A percentile compares a stretch with the other conserved stretches of the same genome.
phyloP scores from a whole-genome alignment of 2,797 vertebrate genomes.

The Sphaeramia orbicularis region DNA sequence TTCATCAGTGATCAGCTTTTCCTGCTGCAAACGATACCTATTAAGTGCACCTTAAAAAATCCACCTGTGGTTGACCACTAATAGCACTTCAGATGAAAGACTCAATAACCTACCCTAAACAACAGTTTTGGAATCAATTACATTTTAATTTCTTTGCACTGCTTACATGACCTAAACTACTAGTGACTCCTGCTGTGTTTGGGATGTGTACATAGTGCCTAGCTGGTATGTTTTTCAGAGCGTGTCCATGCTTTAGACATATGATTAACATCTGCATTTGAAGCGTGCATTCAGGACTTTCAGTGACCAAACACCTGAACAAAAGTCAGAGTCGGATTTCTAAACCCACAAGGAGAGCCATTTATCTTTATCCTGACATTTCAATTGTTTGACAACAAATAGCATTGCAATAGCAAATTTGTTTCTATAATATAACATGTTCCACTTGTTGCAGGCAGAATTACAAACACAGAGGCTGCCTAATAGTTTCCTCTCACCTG shows the following conservation, averaged over 20 bases:
- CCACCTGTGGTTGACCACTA: no score
- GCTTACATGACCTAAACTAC: neutral
- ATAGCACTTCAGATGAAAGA: no score
- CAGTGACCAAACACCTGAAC: neutral
- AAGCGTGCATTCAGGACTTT: neutral
- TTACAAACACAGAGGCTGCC: constrained; percentile 10
- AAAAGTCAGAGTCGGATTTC: neutral
- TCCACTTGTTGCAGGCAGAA: neutral
- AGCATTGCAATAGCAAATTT: neutral
- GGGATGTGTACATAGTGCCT: neutral
- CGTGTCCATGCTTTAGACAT: neutral
- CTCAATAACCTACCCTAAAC: no score
- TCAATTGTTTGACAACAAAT: neutral
- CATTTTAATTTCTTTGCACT: no score
- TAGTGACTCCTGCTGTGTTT: neutral
- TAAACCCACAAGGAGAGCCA: neutral
- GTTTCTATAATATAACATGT: neutral
- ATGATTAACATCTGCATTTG: neutral
- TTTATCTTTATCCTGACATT: constrained; percentile 8
- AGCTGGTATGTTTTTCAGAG: neutral
- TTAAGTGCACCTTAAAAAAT: no score
- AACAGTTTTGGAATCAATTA: no score
- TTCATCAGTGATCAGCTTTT: no score
- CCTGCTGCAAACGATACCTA: no score
- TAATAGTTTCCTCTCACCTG: constrained; percentile 67